Evolutionary conservation across 2,888 invertebrate species (phyloP), one percentile per base, ranked within the genome.

Genomic region (Amphipoea lucens): DNA sequence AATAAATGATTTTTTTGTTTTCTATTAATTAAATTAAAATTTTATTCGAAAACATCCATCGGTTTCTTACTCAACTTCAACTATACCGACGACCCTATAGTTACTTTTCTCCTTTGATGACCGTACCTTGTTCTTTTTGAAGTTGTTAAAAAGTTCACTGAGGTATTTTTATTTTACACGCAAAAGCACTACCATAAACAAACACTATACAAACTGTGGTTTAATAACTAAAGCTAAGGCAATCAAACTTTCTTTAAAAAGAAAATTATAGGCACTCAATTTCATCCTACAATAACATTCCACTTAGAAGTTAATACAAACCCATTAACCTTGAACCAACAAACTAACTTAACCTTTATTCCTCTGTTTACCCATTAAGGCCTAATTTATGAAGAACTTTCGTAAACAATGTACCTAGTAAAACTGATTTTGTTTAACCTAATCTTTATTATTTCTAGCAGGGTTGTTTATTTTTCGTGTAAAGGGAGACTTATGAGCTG

Each of bases 361-460:
- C 17, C n/a, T 70, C 65, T 62, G 70, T 76, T 62, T 71, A 51
- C 67, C 69, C 54, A 84, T 72, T 82, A 86, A 9, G 40, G 23
- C 1, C n/a, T 63, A 40, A 74, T 86, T 78, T 87, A 84, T 69
- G 63, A 62, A 14, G 69, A 45, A 20, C 45, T 74, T 82, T 60
- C 11, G 86, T 68, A 75, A 82, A 74, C 69, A 86, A 54, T 51
- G 62, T 73, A n/a, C n/a, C n/a, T n/a, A 42, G 69, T 85, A 67
- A 85, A 67, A 66, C 74, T 36, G 71, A 81, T 85, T 84, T 83
- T 74, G 57, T 74, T 74, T 54, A 67, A 40, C n/a, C 7, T 70
- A 36, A 68, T 20, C 66, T 42, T 74, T 65, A 63, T 62, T 57
- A 42, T 12, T 62, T 62, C n/a, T 42, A 40, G 17, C 48, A 23